Base-by-base conservation (phyloP, 2,797 vertebrate species). In the Vireo griseus region DNA sequence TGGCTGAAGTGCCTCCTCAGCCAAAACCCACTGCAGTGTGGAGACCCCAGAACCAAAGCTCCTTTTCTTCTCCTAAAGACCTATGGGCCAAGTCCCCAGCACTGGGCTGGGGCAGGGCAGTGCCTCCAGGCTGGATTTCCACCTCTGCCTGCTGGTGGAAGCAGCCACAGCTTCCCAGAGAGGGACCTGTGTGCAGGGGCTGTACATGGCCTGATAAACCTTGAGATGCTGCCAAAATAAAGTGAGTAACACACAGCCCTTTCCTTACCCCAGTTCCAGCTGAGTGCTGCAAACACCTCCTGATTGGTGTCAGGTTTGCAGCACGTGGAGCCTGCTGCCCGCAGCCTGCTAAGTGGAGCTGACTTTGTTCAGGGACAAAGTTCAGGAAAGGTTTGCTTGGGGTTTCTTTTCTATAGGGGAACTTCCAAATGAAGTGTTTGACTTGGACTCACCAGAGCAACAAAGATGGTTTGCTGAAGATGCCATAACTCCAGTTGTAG, bases 401-500 rank as follows among this genome's bases (percentile, higher is more conserved):
- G 11, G 9, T 57, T 10, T 79, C 39, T 80, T 77, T 90, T 45
- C 52, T 51, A 2, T 11, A 44, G 3, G 6, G 39, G 22, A 54
- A 44, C 47, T 39, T n/a, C 40, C 14, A 62, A 76, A 79, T 18
- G 4, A 59, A 55, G 15, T 47, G 40, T 37, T 67, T 69, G 24
- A 22, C 21, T 73, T 58, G 28, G 54, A 58, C 25, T 61, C 13
- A 31, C 13, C 42, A 8, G 3, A 71, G 37, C 26, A 68, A 35
- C 73, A 42, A 84, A 54, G n/a, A 47, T 16, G 22, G 24, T 71
- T 61, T 74, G 54, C 66, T 48, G 21, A 75, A 81, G 50, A 59
- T 45, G 29, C 55, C 6, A 0, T 39, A 61, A 21, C 20, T 42
- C 20, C 35, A 39, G 1, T 50, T 55, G 16, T 2, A 11, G 13